Evolutionary conservation across 2,113 vertebrate genomes (phyloP), one percentile per base, ranked within the genome.

Genomic region (Myocastor coypus): DNA sequence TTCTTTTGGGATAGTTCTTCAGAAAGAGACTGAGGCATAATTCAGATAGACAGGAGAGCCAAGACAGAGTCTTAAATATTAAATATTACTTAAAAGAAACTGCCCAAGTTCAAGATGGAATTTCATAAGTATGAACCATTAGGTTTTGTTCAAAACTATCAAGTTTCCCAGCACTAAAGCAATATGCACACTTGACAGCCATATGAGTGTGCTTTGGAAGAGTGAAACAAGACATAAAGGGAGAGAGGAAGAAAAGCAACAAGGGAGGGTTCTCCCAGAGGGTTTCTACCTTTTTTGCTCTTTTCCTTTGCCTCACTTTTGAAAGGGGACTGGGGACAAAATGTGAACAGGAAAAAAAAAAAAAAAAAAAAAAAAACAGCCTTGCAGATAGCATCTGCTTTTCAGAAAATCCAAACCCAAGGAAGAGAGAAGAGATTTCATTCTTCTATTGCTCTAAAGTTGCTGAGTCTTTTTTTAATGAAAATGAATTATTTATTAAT

Each of bases 101-200:
- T 34, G 3, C 40, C 59, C 91, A 94, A 52, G 22, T 19, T 57
- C 17, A 77, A 68, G 57, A 89, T 32, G 50, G 59, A 91, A 95
- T 96, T 88, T 59, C 78, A 85, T 34, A n/a, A 93, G 87, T 57
- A 87, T 69, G 78, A 84, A 89, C 32, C 73, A 55, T 91, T 80
- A 24, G 68, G 5, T 64, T 78, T 71, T 83, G 26, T 69, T 52
- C 66, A 66, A 77, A 34, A 40, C 20, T 83, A 24, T 77, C 68
- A 87, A 83, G 66, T 93, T 96, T 91, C 83, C 63, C 83, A 78
- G 42, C n/a, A 59, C 19, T 71, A 63, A 93, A 93, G 87, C 24
- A 88, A 37, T 6, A 59, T 63, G 13, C 37, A 22, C 20, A 63
- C 22, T 69, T 85, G 34, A 89, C 80, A 63, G 78, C 77, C 63